phyloP scores from a whole-genome alignment of 2,113 vertebrate species.

The Apodemus speciosus region DNA sequence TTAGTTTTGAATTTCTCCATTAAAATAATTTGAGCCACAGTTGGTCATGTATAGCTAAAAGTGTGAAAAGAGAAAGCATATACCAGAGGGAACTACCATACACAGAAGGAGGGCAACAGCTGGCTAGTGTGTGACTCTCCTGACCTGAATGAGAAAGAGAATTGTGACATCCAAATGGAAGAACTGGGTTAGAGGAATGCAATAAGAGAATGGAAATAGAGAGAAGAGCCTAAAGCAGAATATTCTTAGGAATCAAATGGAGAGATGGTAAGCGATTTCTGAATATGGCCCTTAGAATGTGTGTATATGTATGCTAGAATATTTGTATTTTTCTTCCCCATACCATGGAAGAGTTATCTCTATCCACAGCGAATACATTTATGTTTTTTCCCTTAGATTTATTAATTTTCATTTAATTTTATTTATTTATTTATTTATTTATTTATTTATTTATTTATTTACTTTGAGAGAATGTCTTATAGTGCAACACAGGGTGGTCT shows the following conservation, averaged over 20 bases:
- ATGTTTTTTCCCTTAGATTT: background rate
- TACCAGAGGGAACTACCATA: background rate
- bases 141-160: background rate
- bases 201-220: conserved; percentile 19
- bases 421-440: background rate
- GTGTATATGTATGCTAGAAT: background rate
- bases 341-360: background rate
- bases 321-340: background rate
- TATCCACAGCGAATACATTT: background rate
- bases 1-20: background rate
- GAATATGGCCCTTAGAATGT: background rate
- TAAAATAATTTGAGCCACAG: background rate
- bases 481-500: background rate
- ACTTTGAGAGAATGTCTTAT: background rate
- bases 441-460: background rate
- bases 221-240: background rate
- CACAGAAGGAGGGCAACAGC: background rate
- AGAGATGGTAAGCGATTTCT: background rate
- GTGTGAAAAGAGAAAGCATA: background rate
- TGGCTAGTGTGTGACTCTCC: background rate
- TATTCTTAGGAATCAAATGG: background rate
- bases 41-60: background rate
- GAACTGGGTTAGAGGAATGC: background rate
- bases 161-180: background rate
- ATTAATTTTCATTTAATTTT: too few species aligned